Base-by-base conservation (phyloP, 2,888 invertebrate species). In the Alcis repandata region DNA sequence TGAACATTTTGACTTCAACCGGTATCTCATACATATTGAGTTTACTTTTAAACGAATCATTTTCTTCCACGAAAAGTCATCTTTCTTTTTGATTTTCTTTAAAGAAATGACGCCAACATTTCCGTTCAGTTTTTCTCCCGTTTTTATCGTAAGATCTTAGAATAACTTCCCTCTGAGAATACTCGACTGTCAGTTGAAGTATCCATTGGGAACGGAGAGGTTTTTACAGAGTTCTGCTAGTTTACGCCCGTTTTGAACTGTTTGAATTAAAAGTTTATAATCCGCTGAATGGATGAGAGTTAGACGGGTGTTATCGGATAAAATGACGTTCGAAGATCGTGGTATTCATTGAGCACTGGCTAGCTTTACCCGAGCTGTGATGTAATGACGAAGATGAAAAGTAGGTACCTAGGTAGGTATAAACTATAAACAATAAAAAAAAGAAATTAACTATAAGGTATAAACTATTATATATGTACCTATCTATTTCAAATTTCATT, bases 1-100 rank as follows among this genome's bases (percentile, higher is more conserved):
- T 27, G 3, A 27, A 2, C 2, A 27, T 27, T 4, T 27, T 27
- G 27, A 27, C 27, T 36, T 1, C 9, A 9, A 36, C 9, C 3
- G 11, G 11, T 11, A 9, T 7, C 11, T 36, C 36, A 3, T 8
- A 36, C 36, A 11, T 7, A 36, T 36, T 36, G 36, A 36, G 36
- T 11, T 11, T 17, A 4, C 41, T 78, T 79, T 75, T 70, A 75
- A 67, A 71, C 63, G 32, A 22, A 15, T 17, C 17, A 15, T n/a
- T 41, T 41, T 41, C 15, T 27, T 27, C 6, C 15, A n/a, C 15
- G 6, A 20, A 49, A 49, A n/a, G n/a, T n/a, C n/a, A n/a, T n/a
- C n/a, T n/a, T n/a, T n/a, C n/a, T n/a, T n/a, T n/a, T n/a, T n/a
- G n/a, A n/a, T n/a, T n/a, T n/a, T 41, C 15, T 27, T 27, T 27